Percentiles rank a stretch among this genome's conserved stretches.
These are phyloP conservation scores for Triplophysa rosa DNA, from an alignment of 2,113 vertebrate genomes.

Conservation along the genomic window DNA sequence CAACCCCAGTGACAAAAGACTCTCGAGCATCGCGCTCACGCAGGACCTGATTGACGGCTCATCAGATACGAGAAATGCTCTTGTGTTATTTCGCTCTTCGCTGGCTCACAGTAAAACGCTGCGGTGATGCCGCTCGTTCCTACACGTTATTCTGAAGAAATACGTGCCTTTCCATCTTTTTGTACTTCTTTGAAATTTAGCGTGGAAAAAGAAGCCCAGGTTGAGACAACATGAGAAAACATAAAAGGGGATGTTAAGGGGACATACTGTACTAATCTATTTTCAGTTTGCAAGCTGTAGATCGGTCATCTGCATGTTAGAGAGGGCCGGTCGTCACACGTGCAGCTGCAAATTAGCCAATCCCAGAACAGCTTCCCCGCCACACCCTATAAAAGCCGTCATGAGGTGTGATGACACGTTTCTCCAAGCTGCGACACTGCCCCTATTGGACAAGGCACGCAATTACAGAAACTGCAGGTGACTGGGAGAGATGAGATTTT, in stretches of 20 bases:
- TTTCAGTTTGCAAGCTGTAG: constrained; percentile 15
- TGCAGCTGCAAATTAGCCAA: constrained; percentile 18
- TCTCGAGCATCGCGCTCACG: constrained; percentile 11
- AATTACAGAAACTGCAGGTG: constrained; percentile 11
- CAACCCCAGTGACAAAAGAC: constrained; percentile 29
- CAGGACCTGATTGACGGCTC: constrained; percentile 21
- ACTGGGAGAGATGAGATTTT: not conserved
- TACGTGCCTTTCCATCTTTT: not conserved
- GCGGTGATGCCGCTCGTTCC: not conserved
- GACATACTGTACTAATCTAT: constrained; percentile 21
- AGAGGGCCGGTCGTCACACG: not conserved
- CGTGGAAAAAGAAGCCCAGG: constrained; percentile 1
- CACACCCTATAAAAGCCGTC: constrained; percentile 30
- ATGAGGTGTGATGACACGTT: not conserved
- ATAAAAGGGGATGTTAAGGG: constrained; percentile 8
- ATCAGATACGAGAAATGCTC: constrained; percentile 4
- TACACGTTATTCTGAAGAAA: not conserved
- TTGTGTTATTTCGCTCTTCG: constrained; percentile 3
- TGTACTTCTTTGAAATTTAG: constrained; percentile 1
- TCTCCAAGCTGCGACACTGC: not conserved
- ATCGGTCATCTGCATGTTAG: not conserved
- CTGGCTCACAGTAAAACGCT: constrained; percentile 18
- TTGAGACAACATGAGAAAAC: not conserved
- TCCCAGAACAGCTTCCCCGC: constrained; percentile 29
- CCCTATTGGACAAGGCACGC: constrained; percentile 37